Conservation (phyloP, 2,797 vertebrate species). For the Falco novaeseelandiae region DNA sequence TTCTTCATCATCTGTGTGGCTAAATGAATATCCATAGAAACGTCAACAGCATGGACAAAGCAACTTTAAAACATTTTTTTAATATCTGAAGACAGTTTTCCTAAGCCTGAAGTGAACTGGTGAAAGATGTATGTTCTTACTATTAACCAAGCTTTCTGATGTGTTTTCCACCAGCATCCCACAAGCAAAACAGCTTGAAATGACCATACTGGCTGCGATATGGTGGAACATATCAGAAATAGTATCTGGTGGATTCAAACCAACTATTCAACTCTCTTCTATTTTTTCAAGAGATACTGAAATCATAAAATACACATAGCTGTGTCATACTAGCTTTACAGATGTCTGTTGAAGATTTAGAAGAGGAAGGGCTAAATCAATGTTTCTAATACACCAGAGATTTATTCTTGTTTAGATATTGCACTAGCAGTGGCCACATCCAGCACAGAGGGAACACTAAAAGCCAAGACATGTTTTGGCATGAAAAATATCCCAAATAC, state of each 20-base stretch:
- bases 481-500: background rate
- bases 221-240: background rate
- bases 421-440: background rate
- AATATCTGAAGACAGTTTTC: background rate
- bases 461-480: background rate
- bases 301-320: background rate
- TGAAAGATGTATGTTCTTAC: background rate
- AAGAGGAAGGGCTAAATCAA: background rate
- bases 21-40: background rate
- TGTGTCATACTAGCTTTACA: background rate
- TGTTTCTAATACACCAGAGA: background rate
- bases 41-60: background rate
- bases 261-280: background rate
- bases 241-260: background rate
- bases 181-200: background rate
- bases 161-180: background rate
- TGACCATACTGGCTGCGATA: background rate
- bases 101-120: background rate
- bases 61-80: background rate
- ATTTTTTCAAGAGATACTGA: background rate
- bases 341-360: background rate
- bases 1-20: background rate
- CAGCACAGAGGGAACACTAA: background rate
- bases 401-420: background rate
- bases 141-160: background rate